phyloP scores from a whole-genome alignment of 2,113 vertebrate genomes.

The Stictonetta naevosa region DNA sequence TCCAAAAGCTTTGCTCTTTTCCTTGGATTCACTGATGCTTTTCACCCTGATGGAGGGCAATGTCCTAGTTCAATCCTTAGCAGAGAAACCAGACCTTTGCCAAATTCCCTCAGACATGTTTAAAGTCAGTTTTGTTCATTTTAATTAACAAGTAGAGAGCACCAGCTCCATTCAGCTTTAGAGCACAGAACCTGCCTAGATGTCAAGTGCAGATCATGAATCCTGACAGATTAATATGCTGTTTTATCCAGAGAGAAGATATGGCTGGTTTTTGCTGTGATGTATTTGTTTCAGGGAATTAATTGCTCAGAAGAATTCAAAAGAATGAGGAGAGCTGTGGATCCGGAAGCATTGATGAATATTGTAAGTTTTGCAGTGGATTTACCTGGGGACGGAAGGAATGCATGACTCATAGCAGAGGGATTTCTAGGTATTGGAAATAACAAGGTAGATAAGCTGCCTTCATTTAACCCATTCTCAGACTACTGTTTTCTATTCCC shows the following conservation, averaged over 20 bases:
- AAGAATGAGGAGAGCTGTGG: background rate
- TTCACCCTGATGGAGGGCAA: background rate
- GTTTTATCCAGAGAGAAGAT: slow-evolving; percentile 42
- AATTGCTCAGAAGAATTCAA: background rate
- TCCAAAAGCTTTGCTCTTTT: background rate
- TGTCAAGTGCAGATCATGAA: background rate
- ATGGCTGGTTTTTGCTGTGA: background rate
- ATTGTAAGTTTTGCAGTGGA: background rate
- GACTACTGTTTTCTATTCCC: background rate
- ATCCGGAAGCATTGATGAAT: slow-evolving; percentile 24
- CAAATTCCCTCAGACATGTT: background rate
- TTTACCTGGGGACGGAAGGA: background rate
- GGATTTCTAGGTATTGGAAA: background rate
- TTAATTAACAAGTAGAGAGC: background rate
- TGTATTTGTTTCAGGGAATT: background rate
- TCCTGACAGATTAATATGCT: background rate
- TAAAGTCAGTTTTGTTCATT: background rate
- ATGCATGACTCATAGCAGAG: background rate
- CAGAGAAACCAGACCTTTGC: background rate
- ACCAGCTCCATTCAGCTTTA: background rate
- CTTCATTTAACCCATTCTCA: background rate
- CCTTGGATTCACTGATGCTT: background rate
- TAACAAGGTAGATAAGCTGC: background rate
- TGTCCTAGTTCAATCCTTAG: background rate
- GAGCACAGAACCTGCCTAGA: background rate